Percentiles rank a stretch among this genome's conserved stretches.
Conservation (phyloP, 2,797 vertebrate species). For the Sciurus vulgaris region DNA sequence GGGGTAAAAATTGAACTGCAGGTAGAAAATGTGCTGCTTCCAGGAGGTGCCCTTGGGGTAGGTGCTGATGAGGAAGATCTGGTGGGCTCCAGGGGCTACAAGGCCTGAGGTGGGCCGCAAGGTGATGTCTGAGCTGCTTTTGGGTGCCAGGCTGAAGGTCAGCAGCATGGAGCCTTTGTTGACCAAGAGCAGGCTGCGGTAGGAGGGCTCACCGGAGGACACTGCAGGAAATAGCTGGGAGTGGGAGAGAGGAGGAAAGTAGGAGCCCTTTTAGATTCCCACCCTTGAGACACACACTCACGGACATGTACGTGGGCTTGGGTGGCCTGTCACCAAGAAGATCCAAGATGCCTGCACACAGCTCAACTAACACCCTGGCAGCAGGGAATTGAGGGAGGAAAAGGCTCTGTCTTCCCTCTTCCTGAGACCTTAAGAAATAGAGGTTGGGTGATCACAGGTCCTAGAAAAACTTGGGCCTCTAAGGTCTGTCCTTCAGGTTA, state of each 20-base stretch:
- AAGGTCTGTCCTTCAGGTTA: neutral
- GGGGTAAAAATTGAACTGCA: conserved; percentile 92
- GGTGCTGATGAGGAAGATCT: conserved; percentile 92
- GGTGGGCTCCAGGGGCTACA: conserved; percentile 90
- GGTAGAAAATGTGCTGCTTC: conserved; percentile 87
- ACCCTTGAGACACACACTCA: neutral
- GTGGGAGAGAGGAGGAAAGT: neutral
- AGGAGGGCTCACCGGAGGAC: conserved; percentile 83
- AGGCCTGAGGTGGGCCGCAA: conserved; percentile 91
- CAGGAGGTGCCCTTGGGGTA: conserved; percentile 87
- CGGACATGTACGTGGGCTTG: neutral
- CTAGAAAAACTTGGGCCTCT: neutral
- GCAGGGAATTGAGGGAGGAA: neutral
- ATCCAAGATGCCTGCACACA: neutral
- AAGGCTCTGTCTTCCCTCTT: neutral
- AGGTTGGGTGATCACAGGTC: neutral
- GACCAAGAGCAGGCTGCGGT: conserved; percentile 90
- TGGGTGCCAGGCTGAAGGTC: conserved; percentile 89
- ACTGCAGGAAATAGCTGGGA: conserved; percentile 92
- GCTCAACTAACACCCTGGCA: neutral
- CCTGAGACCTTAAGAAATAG: neutral
- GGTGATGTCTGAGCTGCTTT: conserved; percentile 86
- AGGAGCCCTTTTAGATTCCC: neutral
- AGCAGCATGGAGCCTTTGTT: conserved; percentile 91
- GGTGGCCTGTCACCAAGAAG: neutral